Conservation (phyloP, 2,888 invertebrate species). For the Eupithecia subfuscata region DNA sequence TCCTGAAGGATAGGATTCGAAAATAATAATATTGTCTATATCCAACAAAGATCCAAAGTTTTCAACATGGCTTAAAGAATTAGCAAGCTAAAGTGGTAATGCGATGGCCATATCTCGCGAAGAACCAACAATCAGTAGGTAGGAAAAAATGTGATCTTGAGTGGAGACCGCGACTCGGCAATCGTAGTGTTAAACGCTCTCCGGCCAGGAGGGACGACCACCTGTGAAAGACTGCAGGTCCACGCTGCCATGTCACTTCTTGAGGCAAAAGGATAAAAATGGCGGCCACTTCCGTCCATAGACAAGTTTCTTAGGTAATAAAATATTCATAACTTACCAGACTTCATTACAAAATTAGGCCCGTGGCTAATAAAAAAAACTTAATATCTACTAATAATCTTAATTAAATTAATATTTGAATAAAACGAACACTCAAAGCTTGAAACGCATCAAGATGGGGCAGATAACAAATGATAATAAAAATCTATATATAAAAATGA, state of each 20-base stretch:
- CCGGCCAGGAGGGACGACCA: no score
- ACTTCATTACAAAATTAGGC: no score
- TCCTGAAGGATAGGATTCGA: not conserved
- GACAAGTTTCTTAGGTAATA: not conserved
- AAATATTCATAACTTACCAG: no score
- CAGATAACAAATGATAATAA: constrained; percentile 33
- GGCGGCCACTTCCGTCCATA: not conserved
- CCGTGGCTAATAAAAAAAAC: no score
- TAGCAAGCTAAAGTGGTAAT: no score
- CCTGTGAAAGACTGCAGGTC: not conserved
- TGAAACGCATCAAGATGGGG: constrained; percentile 22
- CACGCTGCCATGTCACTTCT: no score
- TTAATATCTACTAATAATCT: constrained; percentile 5
- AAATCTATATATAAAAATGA: no score
- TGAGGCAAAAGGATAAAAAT: no score
- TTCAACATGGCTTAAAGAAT: no score
- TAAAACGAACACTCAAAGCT: constrained; percentile 18
- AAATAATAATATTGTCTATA: not conserved
- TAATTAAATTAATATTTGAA: constrained; percentile 6
- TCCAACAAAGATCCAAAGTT: no score
- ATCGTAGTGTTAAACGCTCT: not conserved
- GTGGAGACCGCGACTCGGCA: not conserved
- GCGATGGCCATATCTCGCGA: no score
- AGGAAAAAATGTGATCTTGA: not conserved
- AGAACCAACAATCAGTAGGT: no score